phyloP scores from a whole-genome alignment of 2,888 invertebrate species.

The Ephialtes manifestator region DNA sequence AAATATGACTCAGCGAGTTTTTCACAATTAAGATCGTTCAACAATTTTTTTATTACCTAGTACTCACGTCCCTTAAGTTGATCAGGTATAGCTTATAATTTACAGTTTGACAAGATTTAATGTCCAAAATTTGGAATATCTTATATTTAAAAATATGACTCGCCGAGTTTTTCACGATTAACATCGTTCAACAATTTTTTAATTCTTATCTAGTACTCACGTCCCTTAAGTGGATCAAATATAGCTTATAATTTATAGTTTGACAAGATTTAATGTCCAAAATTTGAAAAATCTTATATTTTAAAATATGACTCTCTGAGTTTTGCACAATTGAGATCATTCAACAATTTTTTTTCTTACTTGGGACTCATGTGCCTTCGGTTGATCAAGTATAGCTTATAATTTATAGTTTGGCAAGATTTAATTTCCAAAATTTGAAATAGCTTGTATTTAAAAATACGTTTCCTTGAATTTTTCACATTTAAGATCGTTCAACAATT shows the following conservation, averaged over 20 bases:
- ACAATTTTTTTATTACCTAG: slow-evolving; percentile 88
- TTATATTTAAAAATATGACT: no score
- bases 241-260: slow-evolving; percentile 93
- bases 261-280: not conserved
- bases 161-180: no score
- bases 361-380: no score
- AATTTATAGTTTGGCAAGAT: not conserved
- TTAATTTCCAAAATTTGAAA: not conserved
- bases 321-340: not conserved
- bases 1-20: no score
- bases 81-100: slow-evolving; percentile 97
- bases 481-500: not conserved
- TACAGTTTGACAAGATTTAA: not conserved
- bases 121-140: not conserved
- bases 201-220: slow-evolving; percentile 94
- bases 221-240: slow-evolving; percentile 97
- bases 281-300: not conserved
- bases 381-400: no score
- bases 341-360: no score
- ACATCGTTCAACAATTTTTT: not conserved
- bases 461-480: no score
- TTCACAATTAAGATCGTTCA: not conserved
- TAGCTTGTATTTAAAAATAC: no score
- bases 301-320: no score
- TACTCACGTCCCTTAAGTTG: slow-evolving; percentile 97